Conservation (phyloP, 2,113 vertebrate genomes). For the Rynchops niger region DNA sequence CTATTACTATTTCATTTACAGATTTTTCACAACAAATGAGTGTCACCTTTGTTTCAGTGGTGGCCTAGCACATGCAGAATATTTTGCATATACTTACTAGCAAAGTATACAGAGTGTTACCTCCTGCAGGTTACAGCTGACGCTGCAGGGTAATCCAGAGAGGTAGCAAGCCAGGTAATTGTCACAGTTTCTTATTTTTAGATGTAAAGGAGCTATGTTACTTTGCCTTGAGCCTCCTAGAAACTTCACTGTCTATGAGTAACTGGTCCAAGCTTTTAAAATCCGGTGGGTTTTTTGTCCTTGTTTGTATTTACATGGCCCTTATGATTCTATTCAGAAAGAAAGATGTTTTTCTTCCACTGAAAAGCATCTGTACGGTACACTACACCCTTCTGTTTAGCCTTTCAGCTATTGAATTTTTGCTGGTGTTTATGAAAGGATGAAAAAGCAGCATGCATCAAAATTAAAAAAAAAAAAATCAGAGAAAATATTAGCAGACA, state of each 20-base stretch:
- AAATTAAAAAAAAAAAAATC: neutral
- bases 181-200: neutral
- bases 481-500: neutral
- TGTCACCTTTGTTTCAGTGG: neutral
- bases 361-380: neutral
- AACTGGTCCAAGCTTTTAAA: neutral
- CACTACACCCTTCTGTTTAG: neutral
- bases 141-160: neutral
- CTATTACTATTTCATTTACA: neutral
- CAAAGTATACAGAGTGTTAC: neutral
- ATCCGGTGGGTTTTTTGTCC: accelerated
- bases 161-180: neutral
- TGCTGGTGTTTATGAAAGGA: neutral
- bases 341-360: neutral
- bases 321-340: neutral
- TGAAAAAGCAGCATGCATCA: neutral
- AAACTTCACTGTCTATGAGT: neutral
- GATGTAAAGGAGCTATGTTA: neutral
- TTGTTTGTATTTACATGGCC: neutral
- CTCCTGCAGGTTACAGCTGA: neutral
- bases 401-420: neutral
- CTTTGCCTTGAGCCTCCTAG: neutral
- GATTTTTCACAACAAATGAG: neutral
- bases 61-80: neutral
- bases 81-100: neutral